A percentile compares a stretch with the other conserved stretches of the same genome.
These are phyloP conservation scores for Menura novaehollandiae DNA, from an alignment of 2,113 vertebrate species.

Conservation along the genomic window DNA sequence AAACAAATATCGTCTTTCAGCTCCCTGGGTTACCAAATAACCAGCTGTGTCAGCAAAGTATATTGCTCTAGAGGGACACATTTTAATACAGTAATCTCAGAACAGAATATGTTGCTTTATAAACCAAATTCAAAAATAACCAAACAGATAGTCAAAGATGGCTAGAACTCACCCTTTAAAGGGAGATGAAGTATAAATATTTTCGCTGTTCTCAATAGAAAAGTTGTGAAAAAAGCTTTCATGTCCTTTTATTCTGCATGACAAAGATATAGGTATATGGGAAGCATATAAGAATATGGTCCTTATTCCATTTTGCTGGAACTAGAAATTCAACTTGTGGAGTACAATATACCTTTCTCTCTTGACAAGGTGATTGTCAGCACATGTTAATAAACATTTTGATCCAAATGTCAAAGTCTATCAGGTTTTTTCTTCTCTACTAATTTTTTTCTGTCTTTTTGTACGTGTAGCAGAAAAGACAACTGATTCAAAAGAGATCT, in stretches of 20 bases:
- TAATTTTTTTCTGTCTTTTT: neutral
- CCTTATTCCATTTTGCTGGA: neutral
- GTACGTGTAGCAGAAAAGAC: neutral
- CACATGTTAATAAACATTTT: neutral
- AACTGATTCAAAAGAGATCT: neutral
- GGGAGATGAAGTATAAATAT: neutral
- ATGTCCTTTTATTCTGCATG: neutral
- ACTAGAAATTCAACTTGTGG: neutral
- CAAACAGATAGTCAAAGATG: neutral
- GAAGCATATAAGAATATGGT: neutral
- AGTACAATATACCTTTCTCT: neutral
- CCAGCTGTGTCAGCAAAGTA: constrained; percentile 2
- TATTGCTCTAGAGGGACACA: neutral
- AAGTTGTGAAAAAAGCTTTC: neutral
- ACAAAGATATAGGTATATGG: neutral
- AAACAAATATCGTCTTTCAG: neutral
- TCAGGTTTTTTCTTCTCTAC: neutral
- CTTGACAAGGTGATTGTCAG: neutral
- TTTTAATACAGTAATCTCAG: neutral
- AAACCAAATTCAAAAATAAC: neutral
- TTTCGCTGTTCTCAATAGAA: neutral
- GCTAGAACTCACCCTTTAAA: neutral
- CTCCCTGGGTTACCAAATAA: neutral
- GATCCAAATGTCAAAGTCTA: neutral
- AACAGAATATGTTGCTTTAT: neutral